Evolutionary conservation across 2,888 invertebrate species (phyloP), one percentile per base, ranked within the genome.

Genomic region (Euplexia lucipara): DNA sequence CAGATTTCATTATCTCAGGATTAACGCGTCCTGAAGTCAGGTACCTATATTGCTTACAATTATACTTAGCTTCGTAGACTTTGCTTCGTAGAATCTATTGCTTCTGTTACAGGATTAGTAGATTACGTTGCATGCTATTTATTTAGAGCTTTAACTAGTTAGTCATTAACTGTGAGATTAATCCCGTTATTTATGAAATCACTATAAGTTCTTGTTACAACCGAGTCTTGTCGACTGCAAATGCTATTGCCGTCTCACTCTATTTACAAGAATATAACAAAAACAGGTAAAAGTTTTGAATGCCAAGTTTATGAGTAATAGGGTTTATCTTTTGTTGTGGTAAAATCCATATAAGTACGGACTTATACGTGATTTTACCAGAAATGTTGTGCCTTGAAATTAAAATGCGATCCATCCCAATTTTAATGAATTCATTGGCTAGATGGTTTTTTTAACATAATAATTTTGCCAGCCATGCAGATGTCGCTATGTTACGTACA

Each of bases 401-500:
- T 45, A 9, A 16, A 45, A 20, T 16, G 1, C 16, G 9, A 20
- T 30, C 10, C n/a, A n/a, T n/a, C n/a, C n/a, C n/a, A n/a, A n/a
- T n/a, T n/a, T n/a, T n/a, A n/a, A n/a, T n/a, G n/a, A n/a, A n/a
- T n/a, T n/a, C n/a, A n/a, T n/a, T n/a, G n/a, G n/a, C n/a, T n/a
- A n/a, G n/a, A n/a, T n/a, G n/a, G n/a, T n/a, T n/a, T n/a, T n/a
- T n/a, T n/a, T n/a, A n/a, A n/a, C n/a, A n/a, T n/a, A n/a, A n/a
- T n/a, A n/a, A n/a, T n/a, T n/a, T 14, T 20, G 16, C 41, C 41
- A 47, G 37, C 41, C 60, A 71, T 54, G 59, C 68, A 79, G 64
- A 81, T 81, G 79, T 83, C 76, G 71, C 81, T 60, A 74, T 91
- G 88, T 90, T 90, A n/a, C n/a, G 87, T 84, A 82, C 79, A 88